Percentiles rank a stretch among this genome's conserved stretches.
These are phyloP conservation scores for Eubucco bourcierii DNA, from an alignment of 2,113 vertebrate species.

Conservation along the genomic window DNA sequence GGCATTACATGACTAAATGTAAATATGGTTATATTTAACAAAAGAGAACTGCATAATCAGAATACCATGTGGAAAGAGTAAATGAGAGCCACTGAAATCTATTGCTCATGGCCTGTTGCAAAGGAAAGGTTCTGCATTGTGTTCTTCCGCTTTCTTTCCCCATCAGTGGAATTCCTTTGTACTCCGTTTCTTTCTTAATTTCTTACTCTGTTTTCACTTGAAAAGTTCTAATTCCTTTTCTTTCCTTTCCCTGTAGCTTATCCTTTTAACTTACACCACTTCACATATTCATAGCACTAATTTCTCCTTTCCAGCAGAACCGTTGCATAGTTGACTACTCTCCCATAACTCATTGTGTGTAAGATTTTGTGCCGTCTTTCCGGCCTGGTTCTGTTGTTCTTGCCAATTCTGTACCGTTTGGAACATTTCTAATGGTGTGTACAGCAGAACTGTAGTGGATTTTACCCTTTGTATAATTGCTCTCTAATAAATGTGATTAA, in stretches of 20 bases:
- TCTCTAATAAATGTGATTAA: slow-evolving; percentile 6
- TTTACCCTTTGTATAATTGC: slow-evolving; percentile 12
- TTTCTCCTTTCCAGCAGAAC: neutral
- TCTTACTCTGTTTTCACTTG: neutral
- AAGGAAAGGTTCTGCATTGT: neutral
- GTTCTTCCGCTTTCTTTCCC: neutral
- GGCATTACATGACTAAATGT: neutral
- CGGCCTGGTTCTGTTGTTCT: neutral
- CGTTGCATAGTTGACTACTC: neutral
- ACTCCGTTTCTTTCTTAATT: neutral
- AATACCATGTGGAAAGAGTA: neutral
- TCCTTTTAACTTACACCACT: neutral
- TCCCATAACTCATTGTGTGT: neutral
- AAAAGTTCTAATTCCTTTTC: neutral
- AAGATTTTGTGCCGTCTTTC: neutral
- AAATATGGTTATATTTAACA: neutral
- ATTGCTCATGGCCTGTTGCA: neutral
- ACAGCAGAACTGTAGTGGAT: neutral
- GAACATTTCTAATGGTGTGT: neutral
- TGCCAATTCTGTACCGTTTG: neutral
- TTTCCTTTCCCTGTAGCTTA: neutral
- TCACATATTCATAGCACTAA: neutral
- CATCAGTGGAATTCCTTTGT: neutral
- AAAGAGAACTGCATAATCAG: neutral
- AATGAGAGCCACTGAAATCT: neutral